Conservation (phyloP, 2,113 vertebrate genomes). For the Cavia aperea region DNA sequence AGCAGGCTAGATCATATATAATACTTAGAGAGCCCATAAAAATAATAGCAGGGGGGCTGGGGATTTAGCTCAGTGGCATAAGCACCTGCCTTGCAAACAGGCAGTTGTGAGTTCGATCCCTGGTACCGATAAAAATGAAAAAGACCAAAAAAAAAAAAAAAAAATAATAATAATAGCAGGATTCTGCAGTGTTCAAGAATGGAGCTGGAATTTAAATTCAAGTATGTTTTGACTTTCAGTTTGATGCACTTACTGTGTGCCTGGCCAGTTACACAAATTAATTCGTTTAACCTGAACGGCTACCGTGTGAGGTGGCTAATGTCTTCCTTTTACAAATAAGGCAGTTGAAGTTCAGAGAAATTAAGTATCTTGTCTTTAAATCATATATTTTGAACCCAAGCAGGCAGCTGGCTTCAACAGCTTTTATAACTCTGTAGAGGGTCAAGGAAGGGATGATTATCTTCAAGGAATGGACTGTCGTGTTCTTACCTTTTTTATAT, state of each 20-base stretch:
- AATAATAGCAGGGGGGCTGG: background rate
- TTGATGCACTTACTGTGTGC: background rate
- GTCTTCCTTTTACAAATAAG: background rate
- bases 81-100: no score
- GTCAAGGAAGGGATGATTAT: background rate
- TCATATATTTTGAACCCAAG: background rate
- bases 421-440: background rate
- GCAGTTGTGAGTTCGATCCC: no score
- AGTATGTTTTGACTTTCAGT: background rate
- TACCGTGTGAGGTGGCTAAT: background rate
- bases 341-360: background rate
- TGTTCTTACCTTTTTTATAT: background rate
- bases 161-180: background rate
- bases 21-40: background rate
- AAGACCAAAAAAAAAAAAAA: no score
- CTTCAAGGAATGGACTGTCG: background rate
- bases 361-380: background rate
- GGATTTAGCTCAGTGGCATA: no score
- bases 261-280: background rate
- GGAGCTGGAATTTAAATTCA: constrained; percentile 8
- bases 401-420: background rate
- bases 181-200: background rate
- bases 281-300: background rate
- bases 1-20: background rate
- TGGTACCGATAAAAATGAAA: no score